Evolutionary conservation across 1,140 invertebrate species (phyloP).

Genomic region (Halesus radiatus): DNA sequence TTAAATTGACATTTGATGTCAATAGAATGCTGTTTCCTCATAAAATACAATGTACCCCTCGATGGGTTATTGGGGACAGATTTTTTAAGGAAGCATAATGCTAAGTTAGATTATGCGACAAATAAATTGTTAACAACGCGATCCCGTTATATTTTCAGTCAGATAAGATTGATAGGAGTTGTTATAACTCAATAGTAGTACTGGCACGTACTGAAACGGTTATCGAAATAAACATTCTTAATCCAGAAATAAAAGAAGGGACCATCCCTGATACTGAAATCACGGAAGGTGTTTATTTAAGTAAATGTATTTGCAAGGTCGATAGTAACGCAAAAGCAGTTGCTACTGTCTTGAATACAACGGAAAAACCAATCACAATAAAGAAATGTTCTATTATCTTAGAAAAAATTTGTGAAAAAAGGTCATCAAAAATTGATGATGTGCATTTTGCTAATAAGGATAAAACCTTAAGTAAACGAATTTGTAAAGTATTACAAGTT

Average conservation of each 20-base stretch:
- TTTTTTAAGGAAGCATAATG: background rate
- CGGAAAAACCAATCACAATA: conserved; percentile 36
- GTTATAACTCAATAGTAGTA: background rate
- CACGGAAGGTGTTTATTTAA: conserved; percentile 42
- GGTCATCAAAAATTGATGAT: conserved; percentile 13
- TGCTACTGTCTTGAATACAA: conserved; percentile 55
- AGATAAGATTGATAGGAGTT: background rate
- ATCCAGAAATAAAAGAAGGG: conserved; percentile 53
- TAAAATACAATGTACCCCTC: background rate
- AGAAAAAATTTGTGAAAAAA: conserved; percentile 17
- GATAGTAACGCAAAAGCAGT: conserved; percentile 30
- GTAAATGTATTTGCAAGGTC: conserved; percentile 4
- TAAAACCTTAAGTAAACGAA: background rate
- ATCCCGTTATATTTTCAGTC: background rate
- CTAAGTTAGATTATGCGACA: background rate
- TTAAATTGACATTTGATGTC: background rate
- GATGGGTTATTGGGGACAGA: background rate
- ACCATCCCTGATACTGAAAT: conserved; percentile 37
- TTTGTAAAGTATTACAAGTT: background rate
- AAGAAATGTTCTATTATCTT: conserved; percentile 3
- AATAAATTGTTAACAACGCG: background rate
- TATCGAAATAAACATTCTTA: conserved; percentile 44
- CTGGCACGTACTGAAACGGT: conserved; percentile 47
- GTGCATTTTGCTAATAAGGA: background rate
- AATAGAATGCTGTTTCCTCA: background rate